Base-by-base conservation (phyloP, 92 coral and sea anemone genomes). In the Desmophyllum pertusum region DNA sequence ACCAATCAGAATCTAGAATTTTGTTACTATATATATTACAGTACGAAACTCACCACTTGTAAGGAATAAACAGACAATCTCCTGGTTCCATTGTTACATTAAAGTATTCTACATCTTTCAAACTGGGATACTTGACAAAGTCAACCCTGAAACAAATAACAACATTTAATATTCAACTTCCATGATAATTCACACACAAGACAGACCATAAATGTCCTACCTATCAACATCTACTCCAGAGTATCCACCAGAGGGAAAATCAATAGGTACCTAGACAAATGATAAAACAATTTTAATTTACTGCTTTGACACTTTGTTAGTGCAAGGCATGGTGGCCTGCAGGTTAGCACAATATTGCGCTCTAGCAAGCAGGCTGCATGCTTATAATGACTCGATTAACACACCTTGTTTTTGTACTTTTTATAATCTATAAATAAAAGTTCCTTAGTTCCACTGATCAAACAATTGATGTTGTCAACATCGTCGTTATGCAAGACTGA, bases 401-500 rank as follows among this genome's bases (percentile, higher is more conserved):
- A 39, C 46, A 96, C 98, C 98, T 92, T 88, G 48, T 78, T 36
- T 48, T 89, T 96, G 86, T 96, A 96, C 53, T 92, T 95, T 33
- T 89, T 89, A 91, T 96, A 96, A 30, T 96, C 96, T 65, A 96
- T 93, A 75, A 96, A 96, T 45, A 96, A 76, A 42, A 96, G 81
- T 30, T 89, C 95, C 67, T 96, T 96, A 35, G 93, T 88, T 30
- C 98, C 98, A 88, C 96, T 90, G 72, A 92, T 94, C 76, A 96
- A 80, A 84, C 98, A 96, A 78, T 96, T 96, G 83, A 96, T 96
- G 81, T 96, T 96, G 59, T 96, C 98, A 19, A 96, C 98, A 69
- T 96, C 98, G 78, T 96, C 98, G 75, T 96, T 94, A 81, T 96
- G 98, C 65, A 96, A 90, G 66, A 96, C 98, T 45, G 98, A 96